Percentiles rank a stretch among this genome's conserved stretches.
Evolutionary conservation across 92 coral and sea anemone genomes (phyloP).

Genomic region (Scolanthus callimorphus): DNA sequence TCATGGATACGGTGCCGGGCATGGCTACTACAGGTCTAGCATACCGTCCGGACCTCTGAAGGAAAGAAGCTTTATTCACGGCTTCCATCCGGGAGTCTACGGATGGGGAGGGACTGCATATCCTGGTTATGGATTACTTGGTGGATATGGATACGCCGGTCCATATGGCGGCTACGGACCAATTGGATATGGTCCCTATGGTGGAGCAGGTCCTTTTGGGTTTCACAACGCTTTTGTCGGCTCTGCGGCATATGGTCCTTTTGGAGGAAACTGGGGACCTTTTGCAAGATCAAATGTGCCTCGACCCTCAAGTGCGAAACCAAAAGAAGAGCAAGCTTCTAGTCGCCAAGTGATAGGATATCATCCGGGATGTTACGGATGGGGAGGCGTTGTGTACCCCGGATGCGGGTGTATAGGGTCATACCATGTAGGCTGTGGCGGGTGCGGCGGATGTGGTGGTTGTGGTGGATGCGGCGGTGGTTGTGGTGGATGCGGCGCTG

Average conservation of each 20-base stretch:
- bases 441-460: constrained; percentile 5
- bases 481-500: constrained; percentile 5
- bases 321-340: constrained; percentile 27
- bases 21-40: constrained; percentile 48
- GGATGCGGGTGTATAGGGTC: constrained; percentile 72
- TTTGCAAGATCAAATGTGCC: constrained; percentile 7
- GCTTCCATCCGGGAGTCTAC: constrained; percentile 72
- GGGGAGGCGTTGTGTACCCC: constrained; percentile 81
- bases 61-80: constrained; percentile 42
- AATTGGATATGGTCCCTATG: constrained; percentile 20
- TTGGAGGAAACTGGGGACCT: constrained; percentile 27
- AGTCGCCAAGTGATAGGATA: constrained; percentile 73
- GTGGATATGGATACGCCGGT: constrained; percentile 23
- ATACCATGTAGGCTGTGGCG: neutral
- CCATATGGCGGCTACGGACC: constrained; percentile 40
- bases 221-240: constrained; percentile 1
- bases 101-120: constrained; percentile 84
- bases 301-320: neutral
- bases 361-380: constrained; percentile 91
- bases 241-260: constrained; percentile 34
- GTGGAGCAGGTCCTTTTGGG: constrained; percentile 13
- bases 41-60: constrained; percentile 39
- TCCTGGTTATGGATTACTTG: constrained; percentile 51
- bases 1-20: constrained; percentile 33
- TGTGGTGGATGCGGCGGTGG: constrained; percentile 10